These are phyloP conservation scores for Leucosticte australis DNA, from an alignment of 2,113 vertebrate genomes.

Conservation along the genomic window DNA sequence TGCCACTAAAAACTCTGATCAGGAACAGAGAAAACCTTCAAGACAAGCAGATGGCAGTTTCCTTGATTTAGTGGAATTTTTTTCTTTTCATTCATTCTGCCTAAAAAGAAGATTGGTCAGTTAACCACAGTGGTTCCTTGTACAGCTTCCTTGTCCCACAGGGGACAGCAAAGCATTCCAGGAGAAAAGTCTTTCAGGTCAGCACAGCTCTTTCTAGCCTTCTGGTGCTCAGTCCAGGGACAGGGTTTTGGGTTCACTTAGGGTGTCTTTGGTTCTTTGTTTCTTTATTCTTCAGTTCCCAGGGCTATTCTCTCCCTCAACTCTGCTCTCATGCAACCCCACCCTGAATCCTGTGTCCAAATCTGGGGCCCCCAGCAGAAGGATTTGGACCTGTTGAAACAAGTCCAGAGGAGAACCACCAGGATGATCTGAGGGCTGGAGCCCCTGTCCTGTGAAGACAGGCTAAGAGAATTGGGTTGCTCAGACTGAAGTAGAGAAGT, in stretches of 20 bases:
- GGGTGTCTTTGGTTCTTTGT: background rate
- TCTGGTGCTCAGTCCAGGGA: no score
- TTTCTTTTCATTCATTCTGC: background rate
- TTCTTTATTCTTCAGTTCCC: background rate
- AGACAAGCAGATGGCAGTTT: background rate
- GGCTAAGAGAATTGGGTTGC: background rate
- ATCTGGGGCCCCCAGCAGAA: background rate
- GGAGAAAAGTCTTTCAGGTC: background rate
- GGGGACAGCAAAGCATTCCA: fast-evolving
- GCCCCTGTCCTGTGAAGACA: background rate
- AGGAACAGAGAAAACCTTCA: background rate
- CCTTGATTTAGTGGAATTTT: background rate
- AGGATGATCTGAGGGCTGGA: background rate
- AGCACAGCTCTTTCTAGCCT: background rate
- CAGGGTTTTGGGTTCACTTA: background rate
- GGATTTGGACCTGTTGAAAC: background rate
- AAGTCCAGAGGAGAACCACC: background rate
- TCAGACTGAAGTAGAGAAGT: background rate
- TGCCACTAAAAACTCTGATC: background rate
- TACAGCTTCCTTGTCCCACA: fast-evolving
- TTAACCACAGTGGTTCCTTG: background rate
- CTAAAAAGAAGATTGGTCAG: background rate
- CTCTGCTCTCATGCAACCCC: background rate
- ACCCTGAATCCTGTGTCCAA: background rate
- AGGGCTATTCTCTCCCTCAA: background rate